Base-by-base conservation (phyloP, 2,888 invertebrate species). In the Therioaphis trifolii region DNA sequence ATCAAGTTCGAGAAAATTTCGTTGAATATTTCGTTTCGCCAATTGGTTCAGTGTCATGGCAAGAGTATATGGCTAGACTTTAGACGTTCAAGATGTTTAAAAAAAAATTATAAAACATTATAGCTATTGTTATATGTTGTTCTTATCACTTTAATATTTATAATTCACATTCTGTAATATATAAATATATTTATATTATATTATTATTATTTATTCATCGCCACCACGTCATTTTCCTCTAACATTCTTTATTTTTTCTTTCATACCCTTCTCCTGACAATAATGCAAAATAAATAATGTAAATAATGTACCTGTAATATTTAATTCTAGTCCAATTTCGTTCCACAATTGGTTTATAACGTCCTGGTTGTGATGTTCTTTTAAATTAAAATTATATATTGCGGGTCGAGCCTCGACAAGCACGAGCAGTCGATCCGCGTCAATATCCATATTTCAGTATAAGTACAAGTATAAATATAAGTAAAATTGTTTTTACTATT, bases 321-420 rank as follows among this genome's bases (percentile, higher is more conserved):
- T 80, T 49, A 84, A 79, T 55, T 79, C 84, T 68, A 61, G 69
- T 68, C 55, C 82, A 52, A 85, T 85, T 49, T 82, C 74, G 21
- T 14, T 55, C 85, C 85, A 85, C 75, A 84, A 14, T 66, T 84
- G 49, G 35, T 74, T 74, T 27, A 72, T 24, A 27, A 80, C 71
- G 24, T 80, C 84, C 66, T 80, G 84, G 80, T 80, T 80, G 74
- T 84, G 61, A 71, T 84, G 78, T 18, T 84, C 78, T 72, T 84
- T 84, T 49, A 84, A 35, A 24, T 78, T 49, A 40, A 68, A 55
- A 75, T 85, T 84, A 61, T 84, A 84, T 43, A 85, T 55, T 18
- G 76, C n/a, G 43, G 72, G 80, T 46, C 80, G 27, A 43, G 14
- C 71, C 61, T 78, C n/a, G 12, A 84, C 80, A 18, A 79, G 58